Base-by-base conservation (phyloP, 2,888 invertebrate species). In the Iphiclides podalirius region DNA sequence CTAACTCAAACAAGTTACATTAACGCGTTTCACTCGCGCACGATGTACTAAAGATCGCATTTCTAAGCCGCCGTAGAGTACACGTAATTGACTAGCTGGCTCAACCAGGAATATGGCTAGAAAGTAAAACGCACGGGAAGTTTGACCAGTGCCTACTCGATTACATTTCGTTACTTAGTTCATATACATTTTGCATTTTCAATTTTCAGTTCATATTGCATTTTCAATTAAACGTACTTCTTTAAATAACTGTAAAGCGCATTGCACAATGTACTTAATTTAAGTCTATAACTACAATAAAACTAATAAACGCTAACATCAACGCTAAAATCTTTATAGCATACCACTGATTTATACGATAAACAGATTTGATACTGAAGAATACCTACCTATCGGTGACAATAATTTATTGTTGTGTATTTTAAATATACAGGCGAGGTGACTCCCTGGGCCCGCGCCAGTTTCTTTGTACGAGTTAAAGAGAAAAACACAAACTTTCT, bases 371-470 rank as follows among this genome's bases (percentile, higher is more conserved):
- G n/a, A n/a, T n/a, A n/a, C n/a, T n/a, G n/a, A n/a, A n/a, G n/a
- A n/a, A n/a, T n/a, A 20, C 20, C 20, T 20, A 20, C 20, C n/a
- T 28, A 26, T 48, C 52, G 51, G 54, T 48, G 39, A 36, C 52
- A 37, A 23, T 44, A 46, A 47, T 46, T 47, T 51, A 45, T 41
- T 41, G 15, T 41, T 34, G n/a, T 16, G 4, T 15, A 42, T 15
- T 17, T 20, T 20, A 47, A 28, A 41, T 34, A 43, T 43, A 38
- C 33, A 15, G 44, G 47, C 38, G 44, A 23, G 31, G 42, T 38
- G 42, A 54, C 51, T 26, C 14, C 15, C 61, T 66, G 65, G 66
- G 59, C 41, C 16, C 34, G 55, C 57, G 67, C 67, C 64, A 66
- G 60, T 52, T n/a, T 66, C 63, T 64, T 61, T 63, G 60, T 62